Conservation (phyloP, 2,113 vertebrate species). For the Mus spicilegus region DNA sequence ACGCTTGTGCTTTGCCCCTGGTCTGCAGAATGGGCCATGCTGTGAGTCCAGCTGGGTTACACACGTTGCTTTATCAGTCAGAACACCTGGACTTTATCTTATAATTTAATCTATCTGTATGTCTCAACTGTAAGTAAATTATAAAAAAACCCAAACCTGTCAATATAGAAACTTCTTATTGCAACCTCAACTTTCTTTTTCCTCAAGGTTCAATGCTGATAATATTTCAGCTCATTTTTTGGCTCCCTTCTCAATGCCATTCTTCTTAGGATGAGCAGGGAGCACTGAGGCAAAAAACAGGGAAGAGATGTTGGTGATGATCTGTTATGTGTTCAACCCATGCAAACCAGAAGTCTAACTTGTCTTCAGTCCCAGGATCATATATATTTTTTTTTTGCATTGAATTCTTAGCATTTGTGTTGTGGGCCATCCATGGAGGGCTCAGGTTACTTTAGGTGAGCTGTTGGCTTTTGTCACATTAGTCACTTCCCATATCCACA, state of each 20-base stretch:
- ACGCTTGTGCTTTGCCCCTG: not conserved
- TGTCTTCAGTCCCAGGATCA: not conserved
- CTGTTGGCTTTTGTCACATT: not conserved
- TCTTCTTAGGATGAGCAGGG: not conserved
- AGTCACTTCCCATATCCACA: not conserved
- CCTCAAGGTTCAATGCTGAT: not conserved
- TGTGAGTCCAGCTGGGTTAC: not conserved
- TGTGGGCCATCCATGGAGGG: not conserved
- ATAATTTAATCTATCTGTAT: not conserved
- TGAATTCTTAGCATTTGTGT: not conserved
- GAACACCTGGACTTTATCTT: not conserved
- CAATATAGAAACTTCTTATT: not conserved
- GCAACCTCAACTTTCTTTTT: not conserved
- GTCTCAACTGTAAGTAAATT: not conserved
- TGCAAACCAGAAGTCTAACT: not conserved
- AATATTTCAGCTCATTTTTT: not conserved
- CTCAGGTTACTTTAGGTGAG: not conserved
- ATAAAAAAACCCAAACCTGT: not conserved
- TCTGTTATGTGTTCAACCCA: not conserved
- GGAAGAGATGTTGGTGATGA: not conserved
- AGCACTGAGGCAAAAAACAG: not conserved
- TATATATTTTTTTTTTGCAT: too few species aligned
- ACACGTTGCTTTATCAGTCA: not conserved
- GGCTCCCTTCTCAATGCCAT: not conserved
- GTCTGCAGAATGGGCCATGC: too few species aligned